These are phyloP conservation scores for Dicycla oo DNA, from an alignment of 2,888 invertebrate genomes.

Conservation along the genomic window DNA sequence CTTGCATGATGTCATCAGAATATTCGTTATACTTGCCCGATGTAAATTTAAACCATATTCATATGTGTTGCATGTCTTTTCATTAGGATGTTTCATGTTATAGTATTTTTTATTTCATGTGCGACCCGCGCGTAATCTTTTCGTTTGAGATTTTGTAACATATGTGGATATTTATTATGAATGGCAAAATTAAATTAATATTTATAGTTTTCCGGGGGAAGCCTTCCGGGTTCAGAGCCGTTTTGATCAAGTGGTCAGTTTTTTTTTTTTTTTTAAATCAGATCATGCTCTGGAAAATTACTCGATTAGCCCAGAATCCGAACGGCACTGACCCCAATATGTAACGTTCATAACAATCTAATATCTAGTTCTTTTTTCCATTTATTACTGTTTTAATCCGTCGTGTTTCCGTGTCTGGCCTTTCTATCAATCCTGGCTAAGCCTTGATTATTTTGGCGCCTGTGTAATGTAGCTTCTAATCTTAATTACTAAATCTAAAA, in stretches of 20 bases:
- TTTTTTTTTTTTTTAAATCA: background rate
- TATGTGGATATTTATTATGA: background rate
- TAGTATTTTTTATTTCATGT: constrained; percentile 20
- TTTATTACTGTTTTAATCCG: background rate
- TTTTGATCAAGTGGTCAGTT: background rate
- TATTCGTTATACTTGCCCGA: constrained; percentile 29
- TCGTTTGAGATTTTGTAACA: constrained; percentile 1
- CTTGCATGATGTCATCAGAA: constrained; percentile 55
- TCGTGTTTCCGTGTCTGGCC: background rate
- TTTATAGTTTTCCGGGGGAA: background rate
- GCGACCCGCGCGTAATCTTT: constrained; percentile 25
- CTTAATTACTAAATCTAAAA: background rate
- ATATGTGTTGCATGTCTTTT: constrained; percentile 63
- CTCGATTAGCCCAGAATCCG: too few relatives aligned
- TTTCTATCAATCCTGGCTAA: constrained; percentile 18
- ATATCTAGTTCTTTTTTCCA: background rate
- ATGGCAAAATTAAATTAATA: constrained; percentile 4
- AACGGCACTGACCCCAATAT: background rate
- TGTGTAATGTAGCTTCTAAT: constrained; percentile 20
- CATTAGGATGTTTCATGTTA: constrained; percentile 37
- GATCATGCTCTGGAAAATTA: background rate
- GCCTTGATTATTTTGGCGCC: background rate
- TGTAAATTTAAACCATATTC: constrained; percentile 47
- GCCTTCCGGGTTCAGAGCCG: background rate
- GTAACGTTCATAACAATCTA: background rate